A percentile compares a stretch with the other conserved stretches of the same genome.
Conservation (phyloP, 2,888 invertebrate genomes). For the Octodonta nipae region DNA sequence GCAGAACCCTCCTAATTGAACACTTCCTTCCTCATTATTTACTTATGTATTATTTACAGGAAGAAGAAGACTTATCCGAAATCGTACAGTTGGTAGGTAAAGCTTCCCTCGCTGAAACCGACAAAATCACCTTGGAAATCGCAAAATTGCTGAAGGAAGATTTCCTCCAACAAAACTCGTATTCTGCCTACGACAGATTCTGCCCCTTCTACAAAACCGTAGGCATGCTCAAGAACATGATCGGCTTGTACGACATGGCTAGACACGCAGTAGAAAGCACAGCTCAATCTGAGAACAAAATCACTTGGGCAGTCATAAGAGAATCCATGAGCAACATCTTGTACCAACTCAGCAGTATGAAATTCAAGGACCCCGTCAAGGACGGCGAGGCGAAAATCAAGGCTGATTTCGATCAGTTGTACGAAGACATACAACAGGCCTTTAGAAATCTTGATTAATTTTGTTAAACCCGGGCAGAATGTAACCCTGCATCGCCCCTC, state of each 20-base stretch:
- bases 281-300: slow-evolving; percentile 96
- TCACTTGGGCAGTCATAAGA: slow-evolving; percentile 94
- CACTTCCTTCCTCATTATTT: no score
- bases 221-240: slow-evolving; percentile 97
- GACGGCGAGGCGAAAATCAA: slow-evolving; percentile 96
- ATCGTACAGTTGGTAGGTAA: slow-evolving; percentile 99
- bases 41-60: no score
- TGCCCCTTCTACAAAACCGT: slow-evolving; percentile 99
- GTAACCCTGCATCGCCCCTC: no score
- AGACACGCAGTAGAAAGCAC: slow-evolving; percentile 96
- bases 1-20: no score
- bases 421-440: slow-evolving; percentile 92
- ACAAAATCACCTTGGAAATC: slow-evolving; percentile 98
- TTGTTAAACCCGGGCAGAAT: no score
- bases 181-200: slow-evolving; percentile 88
- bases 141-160: slow-evolving; percentile 97
- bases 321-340: slow-evolving; percentile 93
- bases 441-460: slow-evolving; percentile 99
- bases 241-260: slow-evolving; percentile 95
- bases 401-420: slow-evolving; percentile 89
- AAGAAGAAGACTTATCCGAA: slow-evolving; percentile 98
- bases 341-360: slow-evolving; percentile 97
- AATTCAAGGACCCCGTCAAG: slow-evolving; percentile 98
- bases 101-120: slow-evolving; percentile 94
- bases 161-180: slow-evolving; percentile 98